phyloP scores from a whole-genome alignment of 2,888 invertebrate species.

The Macaria liturata region DNA sequence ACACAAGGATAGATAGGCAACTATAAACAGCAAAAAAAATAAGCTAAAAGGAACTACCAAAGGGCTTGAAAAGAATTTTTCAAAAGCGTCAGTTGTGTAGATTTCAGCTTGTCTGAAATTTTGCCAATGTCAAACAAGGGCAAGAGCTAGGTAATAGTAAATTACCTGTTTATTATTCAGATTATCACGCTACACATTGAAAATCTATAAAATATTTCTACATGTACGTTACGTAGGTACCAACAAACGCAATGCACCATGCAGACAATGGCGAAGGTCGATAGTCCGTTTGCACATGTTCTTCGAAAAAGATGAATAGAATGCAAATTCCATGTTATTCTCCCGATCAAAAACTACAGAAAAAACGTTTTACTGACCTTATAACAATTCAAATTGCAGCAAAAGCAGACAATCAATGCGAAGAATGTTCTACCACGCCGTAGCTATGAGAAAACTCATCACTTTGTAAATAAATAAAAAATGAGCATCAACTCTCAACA shows the following conservation, averaged over 20 bases:
- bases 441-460: constrained; percentile 81
- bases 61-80: too few relatives aligned
- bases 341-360: too few relatives aligned
- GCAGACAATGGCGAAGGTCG: constrained; percentile 83
- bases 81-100: too few relatives aligned
- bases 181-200: constrained; percentile 1
- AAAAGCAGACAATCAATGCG: constrained; percentile 72
- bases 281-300: constrained; percentile 60
- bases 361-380: constrained; percentile 66
- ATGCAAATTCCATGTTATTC: too few relatives aligned
- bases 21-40: too few relatives aligned
- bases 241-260: constrained; percentile 81
- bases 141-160: neutral
- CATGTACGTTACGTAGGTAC: constrained; percentile 37
- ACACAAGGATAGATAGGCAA: too few relatives aligned
- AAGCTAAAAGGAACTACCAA: too few relatives aligned
- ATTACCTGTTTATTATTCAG: neutral
- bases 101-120: too few relatives aligned
- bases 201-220: constrained; percentile 29
- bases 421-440: constrained; percentile 81
- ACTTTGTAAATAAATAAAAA: constrained; percentile 83
- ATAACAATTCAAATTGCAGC: constrained; percentile 71
- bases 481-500: constrained; percentile 80
- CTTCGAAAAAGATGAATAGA: constrained; percentile 34
- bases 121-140: constrained; percentile 8